A percentile compares a stretch with the other conserved stretches of the same genome.
These are phyloP conservation scores for Amyelois transitella DNA, from an alignment of 1,140 invertebrate species.

Conservation along the genomic window DNA sequence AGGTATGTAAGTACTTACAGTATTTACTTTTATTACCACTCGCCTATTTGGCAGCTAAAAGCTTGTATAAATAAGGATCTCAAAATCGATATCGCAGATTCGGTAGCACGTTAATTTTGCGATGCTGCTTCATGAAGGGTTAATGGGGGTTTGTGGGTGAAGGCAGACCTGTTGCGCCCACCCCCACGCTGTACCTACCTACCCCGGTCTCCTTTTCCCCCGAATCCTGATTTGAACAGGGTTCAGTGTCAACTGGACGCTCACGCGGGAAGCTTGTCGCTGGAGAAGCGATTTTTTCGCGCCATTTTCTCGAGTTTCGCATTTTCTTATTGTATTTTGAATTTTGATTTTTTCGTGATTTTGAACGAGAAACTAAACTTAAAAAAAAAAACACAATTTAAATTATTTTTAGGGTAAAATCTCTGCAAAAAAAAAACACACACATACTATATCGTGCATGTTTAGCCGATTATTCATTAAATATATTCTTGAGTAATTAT, in stretches of 20 bases:
- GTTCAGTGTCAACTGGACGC: neutral
- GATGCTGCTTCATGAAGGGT: constrained; percentile 33
- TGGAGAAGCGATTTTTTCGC: neutral
- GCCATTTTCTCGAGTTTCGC: neutral
- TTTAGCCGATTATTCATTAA: too few relatives aligned
- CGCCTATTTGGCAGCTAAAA: neutral
- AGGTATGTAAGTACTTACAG: too few relatives aligned
- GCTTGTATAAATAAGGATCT: neutral
- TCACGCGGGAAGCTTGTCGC: neutral
- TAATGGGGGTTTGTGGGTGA: constrained; percentile 38
- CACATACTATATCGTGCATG: too few relatives aligned
- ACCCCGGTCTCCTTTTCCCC: neutral
- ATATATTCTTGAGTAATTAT: too few relatives aligned
- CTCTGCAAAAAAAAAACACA: too few relatives aligned
- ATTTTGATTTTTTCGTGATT: neutral
- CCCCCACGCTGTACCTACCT: constrained; percentile 13
- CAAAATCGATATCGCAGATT: neutral
- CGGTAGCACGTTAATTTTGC: constrained; percentile 28
- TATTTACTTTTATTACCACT: too few relatives aligned
- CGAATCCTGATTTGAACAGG: neutral
- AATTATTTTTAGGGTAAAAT: too few relatives aligned
- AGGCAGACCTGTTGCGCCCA: constrained; percentile 40
- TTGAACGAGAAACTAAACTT: too few relatives aligned
- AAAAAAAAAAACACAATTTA: too few relatives aligned
- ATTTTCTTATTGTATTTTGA: neutral